phyloP scores from a whole-genome alignment of 2,888 invertebrate species.

The Stenurella melanura region DNA sequence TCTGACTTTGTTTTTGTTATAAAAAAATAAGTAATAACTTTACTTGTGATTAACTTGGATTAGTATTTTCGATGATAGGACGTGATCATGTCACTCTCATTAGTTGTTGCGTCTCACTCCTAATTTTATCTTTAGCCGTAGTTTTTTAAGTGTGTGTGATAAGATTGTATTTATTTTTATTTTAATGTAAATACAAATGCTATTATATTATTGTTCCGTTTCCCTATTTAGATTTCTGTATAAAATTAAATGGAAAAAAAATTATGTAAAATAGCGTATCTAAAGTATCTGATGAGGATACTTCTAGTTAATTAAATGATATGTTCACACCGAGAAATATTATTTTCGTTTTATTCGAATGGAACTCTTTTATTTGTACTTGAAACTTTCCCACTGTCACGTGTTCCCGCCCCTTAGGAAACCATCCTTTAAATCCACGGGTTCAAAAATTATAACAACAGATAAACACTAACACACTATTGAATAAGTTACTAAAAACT shows the following conservation, averaged over 20 bases:
- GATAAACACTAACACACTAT: too few species aligned
- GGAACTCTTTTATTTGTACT: neutral
- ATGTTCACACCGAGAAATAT: slow-evolving; percentile 19
- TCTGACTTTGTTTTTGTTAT: slow-evolving; percentile 7
- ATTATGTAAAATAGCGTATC: slow-evolving; percentile 51
- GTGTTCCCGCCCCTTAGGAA: too few species aligned
- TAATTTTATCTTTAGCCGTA: slow-evolving; percentile 39
- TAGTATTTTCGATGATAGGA: slow-evolving; percentile 26
- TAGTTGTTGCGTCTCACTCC: slow-evolving; percentile 16
- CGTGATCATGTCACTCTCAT: slow-evolving; percentile 10
- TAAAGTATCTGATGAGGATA: slow-evolving; percentile 40
- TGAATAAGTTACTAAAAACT: too few species aligned
- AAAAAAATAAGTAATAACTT: slow-evolving; percentile 21
- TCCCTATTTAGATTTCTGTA: slow-evolving; percentile 50
- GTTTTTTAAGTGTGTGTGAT: slow-evolving; percentile 55
- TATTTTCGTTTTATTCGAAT: neutral
- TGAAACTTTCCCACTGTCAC: too few species aligned
- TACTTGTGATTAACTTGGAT: slow-evolving; percentile 33
- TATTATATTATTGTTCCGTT: slow-evolving; percentile 39
- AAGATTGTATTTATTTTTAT: slow-evolving; percentile 55
- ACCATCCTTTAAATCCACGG: too few species aligned
- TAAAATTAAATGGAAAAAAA: slow-evolving; percentile 41
- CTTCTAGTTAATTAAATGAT: slow-evolving; percentile 32
- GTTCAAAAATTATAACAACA: too few species aligned
- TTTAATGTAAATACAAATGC: slow-evolving; percentile 54